A percentile compares a stretch with the other conserved stretches of the same genome.
Conservation (phyloP, 2,797 vertebrate genomes). For the Paratrypauchen microcephalus region DNA sequence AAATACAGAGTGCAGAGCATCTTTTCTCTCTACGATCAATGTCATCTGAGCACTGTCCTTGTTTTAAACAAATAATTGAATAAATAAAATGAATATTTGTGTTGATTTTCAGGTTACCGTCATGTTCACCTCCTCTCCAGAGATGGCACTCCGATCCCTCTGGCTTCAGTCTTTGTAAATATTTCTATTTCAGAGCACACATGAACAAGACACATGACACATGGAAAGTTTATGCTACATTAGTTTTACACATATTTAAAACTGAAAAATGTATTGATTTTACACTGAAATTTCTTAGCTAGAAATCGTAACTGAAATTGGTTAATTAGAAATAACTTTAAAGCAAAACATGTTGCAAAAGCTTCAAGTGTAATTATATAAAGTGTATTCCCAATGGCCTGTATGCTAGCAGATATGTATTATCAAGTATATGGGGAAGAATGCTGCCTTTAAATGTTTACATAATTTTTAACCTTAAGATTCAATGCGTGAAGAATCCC, state of each 20-base stretch:
- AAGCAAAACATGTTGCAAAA: not conserved
- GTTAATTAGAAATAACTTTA: not conserved
- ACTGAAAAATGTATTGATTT: not conserved
- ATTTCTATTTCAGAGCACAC: conserved; percentile 73
- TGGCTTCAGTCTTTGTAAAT: conserved; percentile 88
- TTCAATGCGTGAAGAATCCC: too few species aligned
- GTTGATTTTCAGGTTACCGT: conserved; percentile 79
- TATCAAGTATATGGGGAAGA: not conserved
- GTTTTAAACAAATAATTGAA: too few species aligned
- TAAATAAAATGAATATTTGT: not conserved
- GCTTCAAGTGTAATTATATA: not conserved
- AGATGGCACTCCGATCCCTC: conserved; percentile 87
- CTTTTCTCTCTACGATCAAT: too few species aligned
- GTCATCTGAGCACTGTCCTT: too few species aligned
- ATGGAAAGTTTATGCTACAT: not conserved
- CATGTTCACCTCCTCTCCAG: conserved; percentile 88
- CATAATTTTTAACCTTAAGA: too few species aligned
- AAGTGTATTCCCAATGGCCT: not conserved
- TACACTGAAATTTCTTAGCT: not conserved
- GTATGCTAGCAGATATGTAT: not conserved
- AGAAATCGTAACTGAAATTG: not conserved
- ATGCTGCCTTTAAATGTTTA: not conserved
- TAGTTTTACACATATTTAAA: not conserved
- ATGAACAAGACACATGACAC: conserved; percentile 12
- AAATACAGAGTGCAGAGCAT: too few species aligned